These are phyloP conservation scores for Lepidothrix coronata DNA, from an alignment of 2,113 vertebrate genomes.

Conservation along the genomic window DNA sequence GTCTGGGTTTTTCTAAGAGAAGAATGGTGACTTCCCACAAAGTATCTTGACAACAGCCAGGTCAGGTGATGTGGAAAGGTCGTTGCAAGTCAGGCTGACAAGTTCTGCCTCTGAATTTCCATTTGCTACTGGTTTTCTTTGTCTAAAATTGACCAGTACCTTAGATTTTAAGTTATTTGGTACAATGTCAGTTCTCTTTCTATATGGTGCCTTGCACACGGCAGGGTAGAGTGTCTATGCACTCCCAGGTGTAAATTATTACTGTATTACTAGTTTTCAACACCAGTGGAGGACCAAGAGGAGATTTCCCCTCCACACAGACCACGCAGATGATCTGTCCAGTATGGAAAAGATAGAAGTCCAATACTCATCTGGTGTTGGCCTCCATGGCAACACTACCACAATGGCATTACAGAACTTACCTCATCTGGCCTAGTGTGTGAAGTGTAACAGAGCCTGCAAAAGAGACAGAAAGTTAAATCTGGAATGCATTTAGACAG, in stretches of 20 bases:
- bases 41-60: not conserved
- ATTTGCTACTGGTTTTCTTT: not conserved
- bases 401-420: not conserved
- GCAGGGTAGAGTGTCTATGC: fast-evolving
- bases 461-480: not conserved
- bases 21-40: not conserved
- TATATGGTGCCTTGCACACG: fast-evolving
- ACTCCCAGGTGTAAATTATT: not conserved
- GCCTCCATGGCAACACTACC: not conserved
- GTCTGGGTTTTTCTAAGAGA: not conserved
- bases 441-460: not conserved
- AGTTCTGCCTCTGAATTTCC: not conserved
- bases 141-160: not conserved
- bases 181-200: not conserved
- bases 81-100: not conserved
- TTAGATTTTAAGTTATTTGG: not conserved
- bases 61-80: not conserved
- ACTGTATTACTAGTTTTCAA: not conserved
- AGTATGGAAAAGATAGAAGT: not conserved
- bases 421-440: not conserved
- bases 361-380: not conserved
- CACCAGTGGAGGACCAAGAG: not conserved
- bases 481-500: constrained; percentile 11
- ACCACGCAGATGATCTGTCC: not conserved
- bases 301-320: not conserved